Evolutionary conservation across 1,140 invertebrate genomes (phyloP).

Genomic region (Cotesia vestalis): DNA sequence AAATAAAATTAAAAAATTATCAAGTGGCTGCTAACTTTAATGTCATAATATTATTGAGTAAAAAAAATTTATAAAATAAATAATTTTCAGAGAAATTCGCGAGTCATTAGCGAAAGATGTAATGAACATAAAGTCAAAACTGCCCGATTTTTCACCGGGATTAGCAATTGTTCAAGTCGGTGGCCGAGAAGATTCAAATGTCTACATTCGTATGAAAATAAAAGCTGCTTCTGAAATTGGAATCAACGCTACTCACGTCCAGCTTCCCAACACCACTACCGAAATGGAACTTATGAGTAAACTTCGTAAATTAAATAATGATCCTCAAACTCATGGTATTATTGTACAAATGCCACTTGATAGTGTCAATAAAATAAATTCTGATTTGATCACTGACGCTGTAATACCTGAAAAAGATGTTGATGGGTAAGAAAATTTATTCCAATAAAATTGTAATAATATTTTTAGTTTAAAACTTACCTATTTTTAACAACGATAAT

Average conservation of each 20-base stretch:
- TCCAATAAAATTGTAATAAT: too few species aligned
- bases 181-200: constrained; percentile 96
- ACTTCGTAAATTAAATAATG: constrained; percentile 83
- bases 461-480: background rate
- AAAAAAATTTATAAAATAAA: too few species aligned
- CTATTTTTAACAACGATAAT: constrained; percentile 18
- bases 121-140: constrained; percentile 66
- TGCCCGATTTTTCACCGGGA: constrained; percentile 76
- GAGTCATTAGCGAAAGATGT: constrained; percentile 76
- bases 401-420: constrained; percentile 92
- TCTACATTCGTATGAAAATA: constrained; percentile 97
- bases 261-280: constrained; percentile 83
- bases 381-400: constrained; percentile 85
- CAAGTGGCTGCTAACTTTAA: too few species aligned
- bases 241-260: constrained; percentile 82
- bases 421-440: constrained; percentile 77
- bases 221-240: constrained; percentile 93
- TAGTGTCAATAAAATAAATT: constrained; percentile 81
- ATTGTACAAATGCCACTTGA: constrained; percentile 98
- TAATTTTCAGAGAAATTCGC: constrained; percentile 75
- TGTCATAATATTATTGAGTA: too few species aligned
- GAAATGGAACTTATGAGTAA: constrained; percentile 81
- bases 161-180: constrained; percentile 92
- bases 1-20: too few species aligned
- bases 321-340: constrained; percentile 90